phyloP scores from a whole-genome alignment of 2,113 vertebrate species.

The Pelvicachromis taeniatus region DNA sequence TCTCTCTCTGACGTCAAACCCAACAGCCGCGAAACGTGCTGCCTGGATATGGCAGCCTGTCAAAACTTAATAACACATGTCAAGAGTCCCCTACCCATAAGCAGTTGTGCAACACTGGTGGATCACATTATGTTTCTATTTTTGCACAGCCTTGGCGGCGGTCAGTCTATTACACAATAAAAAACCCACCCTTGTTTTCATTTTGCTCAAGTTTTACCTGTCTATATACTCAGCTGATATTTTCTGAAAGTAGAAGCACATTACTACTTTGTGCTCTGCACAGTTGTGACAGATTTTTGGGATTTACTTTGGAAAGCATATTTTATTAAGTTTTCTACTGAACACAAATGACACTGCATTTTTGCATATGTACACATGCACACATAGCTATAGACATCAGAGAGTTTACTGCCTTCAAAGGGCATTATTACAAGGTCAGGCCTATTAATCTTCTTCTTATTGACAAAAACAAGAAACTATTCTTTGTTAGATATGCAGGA shows the following conservation, averaged over 20 bases:
- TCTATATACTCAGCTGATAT: neutral
- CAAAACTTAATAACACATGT: conserved; percentile 55
- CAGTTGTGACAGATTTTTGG: neutral
- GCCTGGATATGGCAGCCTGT: conserved; percentile 22
- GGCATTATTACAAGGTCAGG: too few species aligned
- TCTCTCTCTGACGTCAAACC: conserved; percentile 51
- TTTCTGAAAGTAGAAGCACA: neutral
- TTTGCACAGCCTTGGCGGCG: conserved; percentile 24
- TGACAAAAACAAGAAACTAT: too few species aligned
- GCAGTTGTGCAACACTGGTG: conserved; percentile 57
- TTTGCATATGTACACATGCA: neutral
- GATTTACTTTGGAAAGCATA: neutral
- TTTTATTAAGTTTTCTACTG: neutral
- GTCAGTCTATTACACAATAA: conserved; percentile 53
- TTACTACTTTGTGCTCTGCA: neutral
- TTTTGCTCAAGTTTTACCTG: neutral
- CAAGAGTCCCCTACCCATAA: conserved; percentile 42
- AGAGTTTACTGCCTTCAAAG: too few species aligned
- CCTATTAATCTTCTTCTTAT: too few species aligned
- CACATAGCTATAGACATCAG: neutral
- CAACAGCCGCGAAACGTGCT: conserved; percentile 18
- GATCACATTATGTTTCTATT: conserved; percentile 52
- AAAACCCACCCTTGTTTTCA: conserved; percentile 14
- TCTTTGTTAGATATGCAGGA: too few species aligned
- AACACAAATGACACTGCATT: neutral